Percentiles rank a stretch among this genome's conserved stretches.
Evolutionary conservation across 2,797 vertebrate species (phyloP).

Genomic region (Lepus oiostolus): DNA sequence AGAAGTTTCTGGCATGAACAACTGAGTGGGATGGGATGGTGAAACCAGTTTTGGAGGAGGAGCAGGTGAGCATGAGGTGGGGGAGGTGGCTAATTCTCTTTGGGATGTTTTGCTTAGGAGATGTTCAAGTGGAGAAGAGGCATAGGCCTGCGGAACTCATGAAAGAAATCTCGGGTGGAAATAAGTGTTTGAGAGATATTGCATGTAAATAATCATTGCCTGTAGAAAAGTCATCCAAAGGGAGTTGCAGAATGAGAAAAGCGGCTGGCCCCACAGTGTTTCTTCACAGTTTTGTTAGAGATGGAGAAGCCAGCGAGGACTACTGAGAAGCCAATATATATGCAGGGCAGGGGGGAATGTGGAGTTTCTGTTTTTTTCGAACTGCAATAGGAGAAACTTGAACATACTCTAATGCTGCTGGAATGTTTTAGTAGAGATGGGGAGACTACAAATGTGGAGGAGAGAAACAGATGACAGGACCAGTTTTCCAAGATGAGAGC

Average conservation of each 20-base stretch:
- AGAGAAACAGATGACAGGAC: neutral
- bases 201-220: neutral
- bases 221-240: neutral
- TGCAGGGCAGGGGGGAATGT: neutral
- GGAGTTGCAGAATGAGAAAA: neutral
- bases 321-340: neutral
- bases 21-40: conserved; percentile 11
- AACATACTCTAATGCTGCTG: neutral
- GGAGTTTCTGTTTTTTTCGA: neutral
- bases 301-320: neutral
- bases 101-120: neutral
- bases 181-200: neutral
- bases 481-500: neutral
- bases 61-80: neutral
- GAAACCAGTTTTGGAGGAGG: neutral
- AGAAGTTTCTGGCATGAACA: conserved; percentile 45
- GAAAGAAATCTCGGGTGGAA: neutral
- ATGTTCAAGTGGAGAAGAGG: neutral
- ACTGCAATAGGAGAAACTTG: neutral
- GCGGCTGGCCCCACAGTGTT: neutral
- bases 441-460: neutral
- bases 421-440: neutral
- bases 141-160: neutral
- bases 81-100: neutral
- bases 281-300: neutral